phyloP scores from a whole-genome alignment of 2,888 invertebrate species.

The Diarsia mendica region DNA sequence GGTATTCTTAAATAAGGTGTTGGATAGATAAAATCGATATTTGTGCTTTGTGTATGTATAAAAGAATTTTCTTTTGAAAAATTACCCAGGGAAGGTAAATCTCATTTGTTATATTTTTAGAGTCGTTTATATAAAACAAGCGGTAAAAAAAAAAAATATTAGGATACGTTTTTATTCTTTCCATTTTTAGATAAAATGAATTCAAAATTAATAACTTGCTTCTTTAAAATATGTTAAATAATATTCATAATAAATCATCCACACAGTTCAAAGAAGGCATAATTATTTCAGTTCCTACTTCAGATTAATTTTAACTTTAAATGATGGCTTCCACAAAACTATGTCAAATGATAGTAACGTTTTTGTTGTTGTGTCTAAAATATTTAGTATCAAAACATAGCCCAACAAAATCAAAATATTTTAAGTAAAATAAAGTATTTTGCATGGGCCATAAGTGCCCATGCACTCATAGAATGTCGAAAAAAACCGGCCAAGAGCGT shows the following conservation, averaged over 20 bases:
- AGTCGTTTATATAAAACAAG: background rate
- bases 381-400: background rate
- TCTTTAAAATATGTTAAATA: conserved; percentile 13
- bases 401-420: background rate
- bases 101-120: background rate
- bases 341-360: background rate
- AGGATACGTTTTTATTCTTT: background rate
- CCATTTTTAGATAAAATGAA: conserved; percentile 3
- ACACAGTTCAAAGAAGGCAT: conserved; percentile 13
- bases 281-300: too few relatives aligned
- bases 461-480: too few relatives aligned
- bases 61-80: background rate
- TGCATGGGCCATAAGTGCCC: too few relatives aligned
- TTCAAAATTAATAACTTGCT: conserved; percentile 11
- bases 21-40: background rate
- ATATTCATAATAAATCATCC: conserved; percentile 33
- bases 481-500: too few relatives aligned
- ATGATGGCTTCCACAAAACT: background rate
- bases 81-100: background rate
- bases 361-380: background rate
- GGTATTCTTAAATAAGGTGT: background rate
- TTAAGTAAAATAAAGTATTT: too few relatives aligned
- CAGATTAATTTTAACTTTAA: background rate
- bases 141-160: background rate
- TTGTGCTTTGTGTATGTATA: background rate